Conservation (phyloP, 2,888 invertebrate genomes). For the Athalia rosae region DNA sequence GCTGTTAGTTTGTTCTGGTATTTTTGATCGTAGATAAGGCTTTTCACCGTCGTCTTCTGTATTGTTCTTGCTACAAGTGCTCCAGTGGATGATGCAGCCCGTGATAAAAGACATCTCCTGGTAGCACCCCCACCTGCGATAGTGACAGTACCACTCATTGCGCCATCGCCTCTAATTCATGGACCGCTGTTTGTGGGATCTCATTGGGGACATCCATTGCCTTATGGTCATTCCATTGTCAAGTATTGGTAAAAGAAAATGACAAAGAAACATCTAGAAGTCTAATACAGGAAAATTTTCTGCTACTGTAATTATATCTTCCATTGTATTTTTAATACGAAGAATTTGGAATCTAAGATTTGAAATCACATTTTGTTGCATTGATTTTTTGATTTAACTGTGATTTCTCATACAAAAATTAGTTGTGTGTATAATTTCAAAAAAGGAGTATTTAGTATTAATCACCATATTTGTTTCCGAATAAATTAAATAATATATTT, state of each 20-base stretch:
- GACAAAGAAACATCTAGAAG: neutral
- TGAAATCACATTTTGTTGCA: neutral
- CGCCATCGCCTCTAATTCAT: neutral
- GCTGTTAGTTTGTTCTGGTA: neutral
- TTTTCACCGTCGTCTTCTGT: conserved; percentile 15
- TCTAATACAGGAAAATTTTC: neutral
- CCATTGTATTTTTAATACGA: neutral
- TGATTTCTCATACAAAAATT: neutral
- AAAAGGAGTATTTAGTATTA: too few species aligned
- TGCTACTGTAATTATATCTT: neutral
- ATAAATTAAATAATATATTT: too few species aligned
- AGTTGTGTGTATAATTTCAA: too few species aligned
- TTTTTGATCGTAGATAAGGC: conserved; percentile 15
- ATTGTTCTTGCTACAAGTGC: conserved; percentile 6
- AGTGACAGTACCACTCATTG: conserved; percentile 11
- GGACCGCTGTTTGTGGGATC: conserved; percentile 15
- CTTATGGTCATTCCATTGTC: conserved; percentile 27
- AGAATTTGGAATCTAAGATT: neutral
- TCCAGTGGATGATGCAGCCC: conserved; percentile 19
- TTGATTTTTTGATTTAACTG: neutral
- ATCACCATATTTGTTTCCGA: too few species aligned
- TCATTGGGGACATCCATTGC: conserved; percentile 7
- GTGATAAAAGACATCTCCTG: conserved; percentile 22
- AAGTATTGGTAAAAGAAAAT: conserved; percentile 21
- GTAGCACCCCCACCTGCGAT: conserved; percentile 16